Evolutionary conservation across 2,797 vertebrate species (phyloP).

Genomic region (Tympanoctomys barrerae): DNA sequence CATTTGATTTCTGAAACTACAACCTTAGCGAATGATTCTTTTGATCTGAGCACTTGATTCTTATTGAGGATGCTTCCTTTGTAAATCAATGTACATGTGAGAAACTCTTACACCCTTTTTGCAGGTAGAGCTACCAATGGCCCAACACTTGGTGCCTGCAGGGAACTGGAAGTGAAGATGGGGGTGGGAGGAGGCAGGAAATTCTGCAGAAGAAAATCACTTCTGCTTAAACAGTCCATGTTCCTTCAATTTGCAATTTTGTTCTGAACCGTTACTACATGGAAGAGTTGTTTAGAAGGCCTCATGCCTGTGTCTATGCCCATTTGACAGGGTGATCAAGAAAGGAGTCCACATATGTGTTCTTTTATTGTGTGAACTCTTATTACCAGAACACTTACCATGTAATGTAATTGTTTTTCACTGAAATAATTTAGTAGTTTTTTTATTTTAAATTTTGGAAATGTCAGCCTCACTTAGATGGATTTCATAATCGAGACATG

Average conservation of each 20-base stretch:
- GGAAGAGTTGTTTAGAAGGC: neutral
- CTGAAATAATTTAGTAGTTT: constrained; percentile 12
- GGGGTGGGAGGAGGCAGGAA: neutral
- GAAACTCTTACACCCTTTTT: neutral
- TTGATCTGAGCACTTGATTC: neutral
- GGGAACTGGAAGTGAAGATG: neutral
- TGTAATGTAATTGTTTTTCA: constrained; percentile 49
- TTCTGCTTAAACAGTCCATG: neutral
- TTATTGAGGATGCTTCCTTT: neutral
- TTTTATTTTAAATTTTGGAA: constrained; percentile 43
- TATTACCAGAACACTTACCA: constrained; percentile 44
- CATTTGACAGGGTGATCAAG: neutral
- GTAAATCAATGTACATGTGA: neutral
- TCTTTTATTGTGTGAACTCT: neutral
- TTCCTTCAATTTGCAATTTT: constrained; percentile 16
- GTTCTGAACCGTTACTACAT: neutral
- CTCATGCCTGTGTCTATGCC: neutral
- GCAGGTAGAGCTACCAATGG: neutral
- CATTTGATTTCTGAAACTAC: neutral
- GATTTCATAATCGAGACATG: neutral
- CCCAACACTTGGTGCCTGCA: neutral
- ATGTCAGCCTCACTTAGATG: constrained; percentile 49
- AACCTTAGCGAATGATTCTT: neutral
- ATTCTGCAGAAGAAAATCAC: neutral
- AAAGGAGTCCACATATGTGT: neutral